These are phyloP conservation scores for Drosophila dunni DNA, from an alignment of 1,140 invertebrate genomes.

Conservation along the genomic window DNA sequence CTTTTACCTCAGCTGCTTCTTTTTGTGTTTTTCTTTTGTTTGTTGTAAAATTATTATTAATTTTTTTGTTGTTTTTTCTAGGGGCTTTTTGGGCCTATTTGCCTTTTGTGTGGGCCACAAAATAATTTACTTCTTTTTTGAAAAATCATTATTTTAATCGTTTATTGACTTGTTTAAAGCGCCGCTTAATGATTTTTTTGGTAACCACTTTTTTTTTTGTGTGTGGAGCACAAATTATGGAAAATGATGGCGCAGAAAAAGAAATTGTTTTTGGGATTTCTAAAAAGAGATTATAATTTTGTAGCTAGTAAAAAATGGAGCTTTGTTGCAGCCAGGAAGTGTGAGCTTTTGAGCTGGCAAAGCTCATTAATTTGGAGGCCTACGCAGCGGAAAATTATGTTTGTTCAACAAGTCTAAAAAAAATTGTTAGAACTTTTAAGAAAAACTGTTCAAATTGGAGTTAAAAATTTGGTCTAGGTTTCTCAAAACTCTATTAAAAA, in stretches of 20 bases:
- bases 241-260: constrained; percentile 78
- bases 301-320: neutral
- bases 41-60: constrained; percentile 39
- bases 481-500: no score
- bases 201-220: neutral
- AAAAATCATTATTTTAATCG: constrained; percentile 83
- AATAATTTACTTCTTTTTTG: constrained; percentile 56
- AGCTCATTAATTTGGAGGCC: no score
- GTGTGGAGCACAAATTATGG: constrained; percentile 68
- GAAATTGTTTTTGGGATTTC: constrained; percentile 12
- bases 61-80: neutral
- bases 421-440: no score
- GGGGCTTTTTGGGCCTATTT: constrained; percentile 38
- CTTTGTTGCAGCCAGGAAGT: no score
- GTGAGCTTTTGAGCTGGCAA: no score
- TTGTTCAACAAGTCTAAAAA: no score
- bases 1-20: neutral
- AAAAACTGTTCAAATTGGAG: no score
- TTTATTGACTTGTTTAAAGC: constrained; percentile 84
- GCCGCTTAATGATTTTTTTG: constrained; percentile 58
- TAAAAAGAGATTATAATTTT: constrained; percentile 10
- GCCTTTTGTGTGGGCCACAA: constrained; percentile 56
- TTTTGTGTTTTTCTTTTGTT: constrained; percentile 34
- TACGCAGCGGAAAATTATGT: no score
- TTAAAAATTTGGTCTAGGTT: no score